These are phyloP conservation scores for Palloptera scutellata DNA, from an alignment of 2,888 invertebrate species.

Conservation along the genomic window DNA sequence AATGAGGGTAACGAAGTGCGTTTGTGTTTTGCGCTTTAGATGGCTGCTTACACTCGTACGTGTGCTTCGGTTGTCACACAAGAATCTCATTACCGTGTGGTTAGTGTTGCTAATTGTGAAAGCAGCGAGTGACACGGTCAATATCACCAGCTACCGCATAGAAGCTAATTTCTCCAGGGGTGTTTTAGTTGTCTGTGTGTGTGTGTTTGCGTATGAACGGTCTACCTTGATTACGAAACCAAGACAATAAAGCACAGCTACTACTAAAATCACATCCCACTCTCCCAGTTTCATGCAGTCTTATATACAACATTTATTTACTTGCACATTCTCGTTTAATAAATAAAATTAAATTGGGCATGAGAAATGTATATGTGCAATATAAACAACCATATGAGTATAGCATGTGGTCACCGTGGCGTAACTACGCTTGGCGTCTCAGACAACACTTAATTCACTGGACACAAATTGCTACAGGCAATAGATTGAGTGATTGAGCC, in stretches of 20 bases:
- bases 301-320: slow-evolving; percentile 26
- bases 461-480: too few relatives aligned
- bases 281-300: slow-evolving; percentile 12
- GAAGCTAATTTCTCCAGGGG: neutral
- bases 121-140: slow-evolving; percentile 10
- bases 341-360: neutral
- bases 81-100: neutral
- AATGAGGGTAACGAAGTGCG: neutral
- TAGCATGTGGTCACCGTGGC: slow-evolving; percentile 15
- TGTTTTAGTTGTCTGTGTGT: neutral
- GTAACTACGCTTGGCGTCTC: neutral
- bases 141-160: slow-evolving; percentile 1
- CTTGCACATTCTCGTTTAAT: slow-evolving; percentile 11
- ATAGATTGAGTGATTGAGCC: too few relatives aligned
- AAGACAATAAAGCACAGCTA: too few relatives aligned
- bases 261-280: too few relatives aligned
- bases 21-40: neutral
- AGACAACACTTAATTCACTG: too few relatives aligned
- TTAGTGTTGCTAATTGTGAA: slow-evolving; percentile 16
- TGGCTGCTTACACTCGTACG: neutral
- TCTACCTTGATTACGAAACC: too few relatives aligned
- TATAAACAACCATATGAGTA: slow-evolving; percentile 11
- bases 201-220: too few relatives aligned
- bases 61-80: neutral
- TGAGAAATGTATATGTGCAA: too few relatives aligned